Percentiles rank a stretch among this genome's conserved stretches.
These are phyloP conservation scores for Clarias gariepinus DNA, from an alignment of 2,113 vertebrate genomes.

Conservation along the genomic window DNA sequence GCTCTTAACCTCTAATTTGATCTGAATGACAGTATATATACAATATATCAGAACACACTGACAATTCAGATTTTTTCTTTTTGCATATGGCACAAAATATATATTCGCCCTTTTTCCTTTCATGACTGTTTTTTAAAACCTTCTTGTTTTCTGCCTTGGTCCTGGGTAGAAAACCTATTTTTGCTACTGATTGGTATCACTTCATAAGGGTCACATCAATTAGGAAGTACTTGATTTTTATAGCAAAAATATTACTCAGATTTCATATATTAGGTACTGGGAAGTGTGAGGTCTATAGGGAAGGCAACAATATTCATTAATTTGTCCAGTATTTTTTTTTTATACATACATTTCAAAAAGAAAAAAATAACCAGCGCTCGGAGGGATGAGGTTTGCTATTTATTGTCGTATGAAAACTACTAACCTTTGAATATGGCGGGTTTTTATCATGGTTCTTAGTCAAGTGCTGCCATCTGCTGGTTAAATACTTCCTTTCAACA, in stretches of 20 bases:
- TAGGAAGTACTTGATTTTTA: background rate
- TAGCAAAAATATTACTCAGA: background rate
- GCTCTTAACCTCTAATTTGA: background rate
- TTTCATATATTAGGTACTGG: background rate
- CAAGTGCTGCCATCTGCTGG: slow-evolving; percentile 44
- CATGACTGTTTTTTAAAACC: background rate
- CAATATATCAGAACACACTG: slow-evolving; percentile 2
- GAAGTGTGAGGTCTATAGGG: background rate
- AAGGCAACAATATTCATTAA: background rate
- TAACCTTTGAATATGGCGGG: too few species aligned
- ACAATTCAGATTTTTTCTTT: background rate
- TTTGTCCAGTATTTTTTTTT: background rate
- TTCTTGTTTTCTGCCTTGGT: background rate
- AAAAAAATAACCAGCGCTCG: background rate
- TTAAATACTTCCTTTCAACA: background rate
- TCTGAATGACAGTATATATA: slow-evolving; percentile 16
- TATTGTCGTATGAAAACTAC: background rate
- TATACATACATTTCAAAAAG: background rate
- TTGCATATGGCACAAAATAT: background rate
- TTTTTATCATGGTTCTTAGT: background rate
- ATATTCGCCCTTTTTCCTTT: background rate
- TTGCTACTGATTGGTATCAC: background rate
- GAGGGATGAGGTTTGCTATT: background rate
- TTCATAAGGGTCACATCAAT: background rate
- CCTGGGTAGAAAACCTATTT: background rate